Evolutionary conservation across 2,797 vertebrate species (phyloP), one percentile per base, ranked within the genome.

Genomic region (Hemitrygon akajei): DNA sequence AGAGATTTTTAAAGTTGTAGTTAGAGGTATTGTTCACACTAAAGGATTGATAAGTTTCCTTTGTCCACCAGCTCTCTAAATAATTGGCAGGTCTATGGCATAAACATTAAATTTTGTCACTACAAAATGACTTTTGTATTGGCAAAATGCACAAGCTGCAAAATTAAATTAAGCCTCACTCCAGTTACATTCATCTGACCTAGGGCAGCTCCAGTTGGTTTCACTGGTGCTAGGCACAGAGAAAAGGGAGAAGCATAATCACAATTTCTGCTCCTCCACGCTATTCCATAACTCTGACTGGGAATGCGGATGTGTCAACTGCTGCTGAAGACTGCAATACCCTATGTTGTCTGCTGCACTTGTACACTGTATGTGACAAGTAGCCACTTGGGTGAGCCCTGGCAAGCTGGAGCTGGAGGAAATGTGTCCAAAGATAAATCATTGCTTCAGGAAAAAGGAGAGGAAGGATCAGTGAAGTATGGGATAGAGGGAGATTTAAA

Each of bases 381-480:
- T 63, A 34, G 30, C 30, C 30, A 34, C 58, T 87, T 87, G 58
- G 58, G 47, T 89, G n/a, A 89, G n/a, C 60, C 34, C 16, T 14
- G 66, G 86, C 30, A 66, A 34, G n/a, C 11, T 86, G 86, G 7
- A 89, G 60, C 60, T n/a, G 14, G 16, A 69, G 60, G 63, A 69
- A 69, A 34, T 9, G 86, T 89, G 34, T 16, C n/a, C n/a, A 34
- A 22, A 69, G 14, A 69, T 37, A 69, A 37, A 37, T 22, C n/a
- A 79, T 69, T 66, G 86, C 86, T 89, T 89, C 63, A 89, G 86
- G 86, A 89, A 89, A 84, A 89, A 89, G 60, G 60, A 37, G 86
- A 89, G n/a, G n/a, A 37, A 66, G 69, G 69, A 37, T 16, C 20
- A 89, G 5, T 69, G 7, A 89, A 18, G 63, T 7, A 12, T 22